Evolutionary conservation across 2,888 invertebrate genomes (phyloP).

Genomic region (Bellardia pandia): DNA sequence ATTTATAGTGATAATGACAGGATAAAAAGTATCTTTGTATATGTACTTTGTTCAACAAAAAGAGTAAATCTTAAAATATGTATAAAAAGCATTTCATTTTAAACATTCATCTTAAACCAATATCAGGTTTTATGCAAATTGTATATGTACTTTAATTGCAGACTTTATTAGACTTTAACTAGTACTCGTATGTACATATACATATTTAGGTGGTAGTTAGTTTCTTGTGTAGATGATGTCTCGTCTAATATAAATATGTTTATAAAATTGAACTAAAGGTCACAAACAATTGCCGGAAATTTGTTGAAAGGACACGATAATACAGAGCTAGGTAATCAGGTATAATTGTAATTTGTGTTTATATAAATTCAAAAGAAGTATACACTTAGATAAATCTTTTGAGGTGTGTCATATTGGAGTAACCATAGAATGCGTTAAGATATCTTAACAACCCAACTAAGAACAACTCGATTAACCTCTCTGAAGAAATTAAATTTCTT

Average conservation of each 20-base stretch:
- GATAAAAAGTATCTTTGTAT: slow-evolving; percentile 48
- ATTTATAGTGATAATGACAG: slow-evolving; percentile 72
- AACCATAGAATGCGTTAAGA: too few relatives aligned
- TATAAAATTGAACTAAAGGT: not conserved
- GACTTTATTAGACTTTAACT: not conserved
- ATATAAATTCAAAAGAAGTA: too few relatives aligned
- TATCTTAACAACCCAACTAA: too few relatives aligned
- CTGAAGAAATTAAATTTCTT: too few relatives aligned
- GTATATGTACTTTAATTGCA: slow-evolving; percentile 7
- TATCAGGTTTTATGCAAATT: slow-evolving; percentile 8
- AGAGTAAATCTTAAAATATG: not conserved
- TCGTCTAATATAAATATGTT: not conserved
- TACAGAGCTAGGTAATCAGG: too few relatives aligned
- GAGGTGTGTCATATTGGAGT: too few relatives aligned
- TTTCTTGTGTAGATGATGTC: not conserved
- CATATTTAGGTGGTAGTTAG: not conserved
- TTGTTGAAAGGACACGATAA: too few relatives aligned
- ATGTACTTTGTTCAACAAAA: not conserved
- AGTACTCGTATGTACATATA: too few relatives aligned
- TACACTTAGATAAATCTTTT: too few relatives aligned
- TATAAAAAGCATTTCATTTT: slow-evolving; percentile 3
- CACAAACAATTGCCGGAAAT: not conserved
- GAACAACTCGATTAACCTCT: too few relatives aligned
- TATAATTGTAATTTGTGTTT: too few relatives aligned
- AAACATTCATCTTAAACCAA: slow-evolving; percentile 6